Evolutionary conservation across 2,797 vertebrate species (phyloP), one percentile per base, ranked within the genome.

Genomic region (Tiaroga cobitis): DNA sequence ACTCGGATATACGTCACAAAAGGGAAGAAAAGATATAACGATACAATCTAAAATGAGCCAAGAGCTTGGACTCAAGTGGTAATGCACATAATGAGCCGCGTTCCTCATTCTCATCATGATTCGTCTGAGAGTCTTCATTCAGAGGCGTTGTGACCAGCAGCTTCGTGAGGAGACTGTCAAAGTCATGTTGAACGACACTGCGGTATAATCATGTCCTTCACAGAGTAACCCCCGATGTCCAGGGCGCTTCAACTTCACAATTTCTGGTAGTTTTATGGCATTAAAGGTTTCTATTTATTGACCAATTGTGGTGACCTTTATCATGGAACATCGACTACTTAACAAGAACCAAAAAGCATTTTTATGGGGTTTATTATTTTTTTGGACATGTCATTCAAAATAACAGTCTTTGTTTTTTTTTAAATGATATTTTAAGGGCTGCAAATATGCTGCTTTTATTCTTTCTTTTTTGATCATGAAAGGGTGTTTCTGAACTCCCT

Each of bases 111-210:
- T 29, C n/a, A 7, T 63, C n/a, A 41, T 56, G 41, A 79, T 81
- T 81, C 59, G 63, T 73, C 59, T 51, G 41, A 73, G 16, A 37
- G 19, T 63, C 37, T 74, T 70, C 15, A 54, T 73, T 41, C 49
- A 34, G 26, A 56, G 43, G 67, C 65, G 56, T 41, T 78, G 79
- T 86, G 67, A 68, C 80, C 37, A 67, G 65, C 59, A 68, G 34
- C 81, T 78, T 49, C 70, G 82, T 88, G 80, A 87, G 86, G 75
- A 80, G 82, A 82, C 61, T 86, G 84, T 79, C 63, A 83, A 82
- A 46, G 69, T 68, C 63, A 37, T 16, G 21, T 39, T 65, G 43
- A 81, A 67, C 54, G 49, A 74, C 29, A 41, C 39, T n/a, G n/a
- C 59, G 21, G 37, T 82, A 3, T 73, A 9, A 65, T 67, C 8